These are phyloP conservation scores for Naja naja DNA, from an alignment of 2,113 vertebrate genomes.

Conservation along the genomic window DNA sequence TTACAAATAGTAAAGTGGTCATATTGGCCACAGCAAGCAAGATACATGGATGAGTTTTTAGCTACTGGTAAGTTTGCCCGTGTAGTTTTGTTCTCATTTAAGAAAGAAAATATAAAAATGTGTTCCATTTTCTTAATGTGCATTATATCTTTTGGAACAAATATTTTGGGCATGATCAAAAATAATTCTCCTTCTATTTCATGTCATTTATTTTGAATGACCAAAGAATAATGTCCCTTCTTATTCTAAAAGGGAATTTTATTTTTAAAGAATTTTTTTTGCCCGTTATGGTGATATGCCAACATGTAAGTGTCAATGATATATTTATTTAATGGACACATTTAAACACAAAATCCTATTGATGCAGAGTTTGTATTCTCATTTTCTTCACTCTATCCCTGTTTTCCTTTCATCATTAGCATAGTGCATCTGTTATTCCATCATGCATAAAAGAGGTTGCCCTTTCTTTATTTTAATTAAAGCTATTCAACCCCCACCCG, in stretches of 20 bases:
- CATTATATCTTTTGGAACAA: slow-evolving; percentile 27
- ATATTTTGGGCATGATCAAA: background rate
- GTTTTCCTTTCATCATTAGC: slow-evolving; percentile 59
- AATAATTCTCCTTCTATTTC: background rate
- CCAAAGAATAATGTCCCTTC: background rate
- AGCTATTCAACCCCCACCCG: slow-evolving; percentile 37
- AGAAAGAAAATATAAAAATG: background rate
- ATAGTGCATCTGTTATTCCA: slow-evolving; percentile 53
- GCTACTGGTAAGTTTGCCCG: background rate
- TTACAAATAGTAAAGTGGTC: background rate
- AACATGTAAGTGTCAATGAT: background rate
- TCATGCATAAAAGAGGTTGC: slow-evolving; percentile 61
- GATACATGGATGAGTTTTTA: background rate
- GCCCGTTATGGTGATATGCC: slow-evolving; percentile 40
- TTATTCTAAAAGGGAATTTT: slow-evolving; percentile 39
- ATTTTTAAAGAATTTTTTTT: slow-evolving; percentile 52
- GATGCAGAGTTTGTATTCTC: slow-evolving; percentile 45
- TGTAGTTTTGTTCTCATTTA: background rate
- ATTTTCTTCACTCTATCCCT: slow-evolving; percentile 55
- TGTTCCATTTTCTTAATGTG: slow-evolving; percentile 8
- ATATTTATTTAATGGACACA: background rate
- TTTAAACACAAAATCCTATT: background rate
- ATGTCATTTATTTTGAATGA: background rate
- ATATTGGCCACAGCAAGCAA: background rate
- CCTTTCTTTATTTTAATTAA: slow-evolving; percentile 63